phyloP scores from a whole-genome alignment of 2,797 vertebrate species.

The Sciurus carolinensis region DNA sequence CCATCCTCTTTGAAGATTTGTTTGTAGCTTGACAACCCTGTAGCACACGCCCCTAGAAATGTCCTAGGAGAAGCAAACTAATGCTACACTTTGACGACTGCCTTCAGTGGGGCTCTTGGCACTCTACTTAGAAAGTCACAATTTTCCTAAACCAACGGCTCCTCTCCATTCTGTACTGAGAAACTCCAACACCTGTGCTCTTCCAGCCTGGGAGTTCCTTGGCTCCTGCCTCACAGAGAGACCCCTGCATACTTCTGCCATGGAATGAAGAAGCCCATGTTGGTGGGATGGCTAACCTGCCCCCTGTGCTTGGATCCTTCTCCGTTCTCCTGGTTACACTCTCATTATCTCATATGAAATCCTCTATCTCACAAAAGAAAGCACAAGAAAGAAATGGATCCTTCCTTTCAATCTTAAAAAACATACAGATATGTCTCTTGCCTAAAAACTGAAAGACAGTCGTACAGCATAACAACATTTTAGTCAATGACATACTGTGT shows the following conservation, averaged over 20 bases:
- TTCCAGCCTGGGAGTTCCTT: neutral
- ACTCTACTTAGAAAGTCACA: neutral
- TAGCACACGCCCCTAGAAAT: neutral
- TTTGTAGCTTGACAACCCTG: too few relatives aligned
- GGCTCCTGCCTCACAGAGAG: neutral
- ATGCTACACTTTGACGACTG: neutral
- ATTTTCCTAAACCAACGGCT: neutral
- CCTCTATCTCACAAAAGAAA: neutral
- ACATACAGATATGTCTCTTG: neutral
- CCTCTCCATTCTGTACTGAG: neutral
- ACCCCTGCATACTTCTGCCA: neutral
- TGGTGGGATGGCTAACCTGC: rapidly evolving
- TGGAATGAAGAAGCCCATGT: rapidly evolving
- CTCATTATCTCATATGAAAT: neutral
- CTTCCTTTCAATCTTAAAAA: neutral
- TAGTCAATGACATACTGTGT: too few relatives aligned
- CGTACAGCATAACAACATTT: too few relatives aligned
- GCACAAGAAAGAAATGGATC: neutral
- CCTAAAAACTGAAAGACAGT: neutral
- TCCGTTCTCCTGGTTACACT: neutral
- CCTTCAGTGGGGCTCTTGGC: neutral
- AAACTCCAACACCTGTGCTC: neutral
- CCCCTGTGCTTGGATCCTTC: neutral
- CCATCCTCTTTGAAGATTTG: neutral
- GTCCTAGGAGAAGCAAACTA: neutral